phyloP scores from a whole-genome alignment of 2,113 vertebrate species.

The Phoenicopterus ruber region DNA sequence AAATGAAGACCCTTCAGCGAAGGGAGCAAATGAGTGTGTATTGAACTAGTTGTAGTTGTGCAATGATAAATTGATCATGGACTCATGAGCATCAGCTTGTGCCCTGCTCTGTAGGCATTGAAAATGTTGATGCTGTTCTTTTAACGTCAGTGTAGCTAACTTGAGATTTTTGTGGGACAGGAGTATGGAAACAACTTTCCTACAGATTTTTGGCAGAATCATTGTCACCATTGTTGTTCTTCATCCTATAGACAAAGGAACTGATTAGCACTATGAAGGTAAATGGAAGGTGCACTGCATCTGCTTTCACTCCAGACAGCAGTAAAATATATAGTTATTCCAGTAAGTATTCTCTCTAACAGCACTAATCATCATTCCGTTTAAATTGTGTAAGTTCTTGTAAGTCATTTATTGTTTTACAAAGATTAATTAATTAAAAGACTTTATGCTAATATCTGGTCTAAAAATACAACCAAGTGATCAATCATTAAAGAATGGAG shows the following conservation, averaged over 20 bases:
- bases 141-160: not conserved
- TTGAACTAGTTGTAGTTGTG: not conserved
- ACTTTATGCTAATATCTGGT: not conserved
- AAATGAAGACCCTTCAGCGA: not conserved
- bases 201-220: not conserved
- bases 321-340: conserved; percentile 84
- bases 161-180: not conserved
- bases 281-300: conserved; percentile 79
- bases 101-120: not conserved
- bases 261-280: conserved; percentile 89
- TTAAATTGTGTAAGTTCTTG: not conserved
- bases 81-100: not conserved
- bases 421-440: not conserved
- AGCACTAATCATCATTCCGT: not conserved
- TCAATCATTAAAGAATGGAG: not conserved
- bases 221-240: not conserved
- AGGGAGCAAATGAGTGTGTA: not conserved
- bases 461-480: not conserved
- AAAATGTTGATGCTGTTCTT: not conserved
- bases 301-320: conserved; percentile 83
- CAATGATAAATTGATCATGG: not conserved
- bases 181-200: not conserved
- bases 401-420: not conserved
- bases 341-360: conserved; percentile 66
- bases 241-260: conserved; percentile 84